A percentile compares a stretch with the other conserved stretches of the same genome.
phyloP scores from a whole-genome alignment of 2,888 invertebrate species.

The Siphlonurus alternatus region DNA sequence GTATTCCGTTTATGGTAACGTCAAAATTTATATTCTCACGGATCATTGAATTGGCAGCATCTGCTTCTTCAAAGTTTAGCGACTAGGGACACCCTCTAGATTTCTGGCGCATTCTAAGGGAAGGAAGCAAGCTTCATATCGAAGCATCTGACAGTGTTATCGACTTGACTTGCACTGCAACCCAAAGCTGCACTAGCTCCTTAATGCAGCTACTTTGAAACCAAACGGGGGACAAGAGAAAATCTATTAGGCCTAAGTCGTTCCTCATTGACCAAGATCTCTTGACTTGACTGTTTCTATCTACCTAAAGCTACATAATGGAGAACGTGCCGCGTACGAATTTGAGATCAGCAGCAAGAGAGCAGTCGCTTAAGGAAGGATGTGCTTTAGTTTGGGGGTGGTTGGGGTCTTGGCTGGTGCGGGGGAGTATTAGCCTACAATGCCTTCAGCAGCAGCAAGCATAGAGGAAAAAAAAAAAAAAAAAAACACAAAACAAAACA shows the following conservation, averaged over 20 bases:
- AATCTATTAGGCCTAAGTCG: background rate
- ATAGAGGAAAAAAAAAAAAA: background rate
- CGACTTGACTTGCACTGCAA: background rate
- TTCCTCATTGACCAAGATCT: background rate
- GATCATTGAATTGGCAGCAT: background rate
- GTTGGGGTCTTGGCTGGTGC: background rate
- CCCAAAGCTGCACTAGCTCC: background rate
- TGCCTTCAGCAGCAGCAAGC: background rate
- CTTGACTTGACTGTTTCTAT: background rate
- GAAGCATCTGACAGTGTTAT: background rate
- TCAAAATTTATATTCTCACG: too few species aligned
- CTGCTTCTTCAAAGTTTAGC: background rate
- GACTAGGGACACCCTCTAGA: background rate
- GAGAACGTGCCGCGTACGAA: background rate
- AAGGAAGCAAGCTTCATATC: background rate
- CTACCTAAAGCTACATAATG: background rate
- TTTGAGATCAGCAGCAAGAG: background rate
- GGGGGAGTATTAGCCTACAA: background rate
- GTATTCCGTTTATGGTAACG: too few species aligned
- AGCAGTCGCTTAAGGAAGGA: background rate
- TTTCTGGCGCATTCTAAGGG: background rate
- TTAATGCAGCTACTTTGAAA: background rate
- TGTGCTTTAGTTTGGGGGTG: background rate
- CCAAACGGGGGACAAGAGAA: background rate
- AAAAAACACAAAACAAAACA: too few species aligned